Percentiles rank a stretch among this genome's conserved stretches.
Evolutionary conservation across 2,888 invertebrate genomes (phyloP).

Genomic region (Autographa gamma): DNA sequence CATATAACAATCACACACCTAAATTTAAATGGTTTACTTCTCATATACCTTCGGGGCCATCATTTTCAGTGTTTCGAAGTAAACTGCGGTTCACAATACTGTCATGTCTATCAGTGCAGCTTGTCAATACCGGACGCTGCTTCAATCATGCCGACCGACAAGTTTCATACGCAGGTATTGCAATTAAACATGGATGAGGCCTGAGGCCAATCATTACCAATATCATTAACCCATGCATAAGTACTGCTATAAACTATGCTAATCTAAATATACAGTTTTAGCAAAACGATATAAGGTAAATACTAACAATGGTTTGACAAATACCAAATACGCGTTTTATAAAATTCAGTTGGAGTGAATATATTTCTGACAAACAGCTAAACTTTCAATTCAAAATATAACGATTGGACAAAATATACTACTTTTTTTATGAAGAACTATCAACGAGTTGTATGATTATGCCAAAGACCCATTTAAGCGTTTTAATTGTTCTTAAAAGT

Average conservation of each 20-base stretch:
- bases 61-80: no score
- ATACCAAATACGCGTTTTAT: not conserved
- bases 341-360: not conserved
- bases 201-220: not conserved
- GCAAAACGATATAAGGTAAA: no score
- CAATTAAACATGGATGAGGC: not conserved
- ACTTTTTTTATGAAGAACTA: not conserved
- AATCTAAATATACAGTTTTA: constrained; percentile 3
- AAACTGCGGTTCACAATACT: no score
- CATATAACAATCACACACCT: no score
- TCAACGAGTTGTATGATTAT: not conserved
- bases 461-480: not conserved
- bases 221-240: not conserved
- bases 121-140: not conserved
- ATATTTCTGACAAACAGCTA: not conserved
- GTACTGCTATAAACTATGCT: not conserved
- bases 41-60: no score
- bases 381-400: not conserved
- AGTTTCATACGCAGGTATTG: no score
- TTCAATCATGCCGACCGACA: not conserved
- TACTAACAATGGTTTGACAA: no score
- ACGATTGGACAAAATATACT: not conserved
- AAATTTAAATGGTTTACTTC: no score
- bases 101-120: no score
- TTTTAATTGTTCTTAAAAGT: not conserved